Percentiles rank a stretch among this genome's conserved stretches.
Conservation (phyloP, 2,797 vertebrate species). For the Urosaurus nigricauda region DNA sequence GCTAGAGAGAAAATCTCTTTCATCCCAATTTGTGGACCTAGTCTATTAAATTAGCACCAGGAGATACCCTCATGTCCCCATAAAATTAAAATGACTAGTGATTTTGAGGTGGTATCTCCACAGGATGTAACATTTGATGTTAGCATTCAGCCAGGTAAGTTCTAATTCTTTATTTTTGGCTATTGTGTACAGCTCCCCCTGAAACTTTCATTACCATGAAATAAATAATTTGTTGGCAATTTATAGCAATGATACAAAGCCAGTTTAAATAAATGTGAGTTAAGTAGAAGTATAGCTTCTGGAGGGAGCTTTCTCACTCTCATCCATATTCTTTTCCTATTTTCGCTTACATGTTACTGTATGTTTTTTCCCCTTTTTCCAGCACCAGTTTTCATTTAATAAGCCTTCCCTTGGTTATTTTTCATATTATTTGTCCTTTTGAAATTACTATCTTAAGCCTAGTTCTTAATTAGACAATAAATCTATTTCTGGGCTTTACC, state of each 20-base stretch:
- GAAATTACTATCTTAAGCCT: neutral
- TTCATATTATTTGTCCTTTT: constrained; percentile 1
- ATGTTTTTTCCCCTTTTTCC: neutral
- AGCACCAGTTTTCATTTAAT: neutral
- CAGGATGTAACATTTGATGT: neutral
- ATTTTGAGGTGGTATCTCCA: fast-evolving
- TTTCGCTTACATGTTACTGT: fast-evolving
- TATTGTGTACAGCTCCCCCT: fast-evolving
- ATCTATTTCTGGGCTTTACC: neutral
- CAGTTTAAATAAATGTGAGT: neutral
- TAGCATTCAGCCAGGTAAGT: fast-evolving
- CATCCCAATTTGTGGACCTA: neutral
- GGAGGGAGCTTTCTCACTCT: neutral
- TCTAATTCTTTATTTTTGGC: neutral
- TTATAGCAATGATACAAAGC: neutral
- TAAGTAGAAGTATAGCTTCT: no score
- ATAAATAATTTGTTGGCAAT: neutral
- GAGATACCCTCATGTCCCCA: neutral
- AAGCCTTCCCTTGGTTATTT: neutral
- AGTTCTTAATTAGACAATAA: neutral
- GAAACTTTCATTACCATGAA: neutral
- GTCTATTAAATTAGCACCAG: neutral
- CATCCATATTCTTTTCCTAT: neutral
- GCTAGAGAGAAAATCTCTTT: fast-evolving
- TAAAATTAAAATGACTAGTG: neutral